A percentile compares a stretch with the other conserved stretches of the same genome.
Evolutionary conservation across 2,113 vertebrate species (phyloP).

Genomic region (Hyperopisus bebe): DNA sequence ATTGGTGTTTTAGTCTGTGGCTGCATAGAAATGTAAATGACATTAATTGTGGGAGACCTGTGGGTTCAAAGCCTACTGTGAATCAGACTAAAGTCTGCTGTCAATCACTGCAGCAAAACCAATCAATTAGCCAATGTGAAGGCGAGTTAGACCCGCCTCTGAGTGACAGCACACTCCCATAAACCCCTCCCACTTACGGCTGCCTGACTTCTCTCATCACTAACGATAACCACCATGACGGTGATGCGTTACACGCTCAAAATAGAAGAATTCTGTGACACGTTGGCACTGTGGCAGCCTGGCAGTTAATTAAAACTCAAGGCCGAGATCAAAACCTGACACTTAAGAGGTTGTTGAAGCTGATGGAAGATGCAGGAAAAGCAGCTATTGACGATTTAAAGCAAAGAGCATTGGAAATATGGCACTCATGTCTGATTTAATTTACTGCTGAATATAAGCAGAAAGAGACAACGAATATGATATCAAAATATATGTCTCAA

Average conservation of each 20-base stretch:
- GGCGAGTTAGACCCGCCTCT: background rate
- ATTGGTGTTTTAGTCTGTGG: background rate
- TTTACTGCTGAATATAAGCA: background rate
- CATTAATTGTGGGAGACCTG: background rate
- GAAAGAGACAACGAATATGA: background rate
- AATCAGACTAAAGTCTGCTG: background rate
- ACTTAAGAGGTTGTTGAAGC: background rate
- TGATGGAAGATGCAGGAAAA: background rate
- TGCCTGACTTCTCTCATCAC: background rate
- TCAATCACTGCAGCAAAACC: background rate
- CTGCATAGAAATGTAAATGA: background rate
- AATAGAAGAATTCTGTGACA: constrained; percentile 8
- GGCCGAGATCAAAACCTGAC: background rate
- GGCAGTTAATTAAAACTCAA: background rate
- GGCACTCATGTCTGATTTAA: background rate
- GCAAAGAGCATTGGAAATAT: background rate
- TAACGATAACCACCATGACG: background rate
- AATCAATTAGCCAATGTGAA: background rate
- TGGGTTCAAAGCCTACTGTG: background rate
- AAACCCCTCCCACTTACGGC: background rate
- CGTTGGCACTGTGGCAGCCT: background rate
- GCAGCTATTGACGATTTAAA: background rate
- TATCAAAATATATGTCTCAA: background rate
- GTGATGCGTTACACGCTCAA: background rate
- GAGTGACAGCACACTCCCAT: background rate